These are phyloP conservation scores for Peromyscus leucopus DNA, from an alignment of 2,113 vertebrate species.

Conservation along the genomic window DNA sequence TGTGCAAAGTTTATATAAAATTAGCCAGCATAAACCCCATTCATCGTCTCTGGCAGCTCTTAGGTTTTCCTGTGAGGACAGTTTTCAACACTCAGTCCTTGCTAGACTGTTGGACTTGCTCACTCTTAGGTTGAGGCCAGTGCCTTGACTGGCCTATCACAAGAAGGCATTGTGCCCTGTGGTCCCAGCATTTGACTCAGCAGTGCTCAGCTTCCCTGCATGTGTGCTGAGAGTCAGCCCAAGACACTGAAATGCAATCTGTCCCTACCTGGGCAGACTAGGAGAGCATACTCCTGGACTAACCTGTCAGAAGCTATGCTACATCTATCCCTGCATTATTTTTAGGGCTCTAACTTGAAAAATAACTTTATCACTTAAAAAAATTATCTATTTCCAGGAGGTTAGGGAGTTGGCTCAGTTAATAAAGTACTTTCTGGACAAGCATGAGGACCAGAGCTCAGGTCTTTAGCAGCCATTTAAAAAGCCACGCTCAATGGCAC, in stretches of 20 bases:
- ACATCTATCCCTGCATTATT: not conserved
- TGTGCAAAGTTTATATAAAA: not conserved
- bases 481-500: not conserved
- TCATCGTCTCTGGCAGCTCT: not conserved
- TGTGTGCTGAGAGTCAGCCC: not conserved
- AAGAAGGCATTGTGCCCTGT: not conserved
- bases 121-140: not conserved
- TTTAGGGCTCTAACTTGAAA: not conserved
- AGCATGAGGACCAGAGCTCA: not conserved
- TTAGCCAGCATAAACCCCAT: too few species aligned
- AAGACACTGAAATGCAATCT: not conserved
- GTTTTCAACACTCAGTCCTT: not conserved
- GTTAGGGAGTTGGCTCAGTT: not conserved
- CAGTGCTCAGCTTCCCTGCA: accelerated
- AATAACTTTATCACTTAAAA: not conserved
- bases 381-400: not conserved
- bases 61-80: not conserved
- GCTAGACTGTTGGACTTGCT: not conserved
- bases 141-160: not conserved
- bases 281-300: not conserved
- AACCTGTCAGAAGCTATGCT: not conserved
- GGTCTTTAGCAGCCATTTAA: not conserved
- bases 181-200: not conserved
- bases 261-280: not conserved
- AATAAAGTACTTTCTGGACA: not conserved